A percentile compares a stretch with the other conserved stretches of the same genome.
Evolutionary conservation across 2,888 invertebrate species (phyloP).

Genomic region (Lumbricus terrestris): DNA sequence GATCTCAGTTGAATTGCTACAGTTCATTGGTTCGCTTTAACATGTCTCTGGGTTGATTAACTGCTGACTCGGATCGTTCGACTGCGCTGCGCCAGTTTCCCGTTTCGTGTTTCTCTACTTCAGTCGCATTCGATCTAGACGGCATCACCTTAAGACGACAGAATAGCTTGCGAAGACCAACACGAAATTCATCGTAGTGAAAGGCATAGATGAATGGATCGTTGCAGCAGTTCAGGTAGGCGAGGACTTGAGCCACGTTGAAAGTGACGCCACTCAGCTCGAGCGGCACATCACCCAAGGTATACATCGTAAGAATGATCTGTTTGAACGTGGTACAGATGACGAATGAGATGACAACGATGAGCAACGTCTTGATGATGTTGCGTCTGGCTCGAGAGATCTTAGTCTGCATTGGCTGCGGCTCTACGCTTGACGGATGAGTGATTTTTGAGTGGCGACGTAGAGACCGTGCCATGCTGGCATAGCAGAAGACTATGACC

Average conservation of each 20-base stretch:
- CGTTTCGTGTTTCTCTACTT: not conserved
- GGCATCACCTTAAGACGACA: not conserved
- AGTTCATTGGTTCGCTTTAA: no score
- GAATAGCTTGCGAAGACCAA: no score
- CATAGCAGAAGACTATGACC: not conserved
- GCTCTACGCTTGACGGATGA: not conserved
- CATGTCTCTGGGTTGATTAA: no score
- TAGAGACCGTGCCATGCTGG: not conserved
- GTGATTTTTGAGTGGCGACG: not conserved
- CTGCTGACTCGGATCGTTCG: no score
- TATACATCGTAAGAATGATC: not conserved
- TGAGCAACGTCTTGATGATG: not conserved
- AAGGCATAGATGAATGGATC: no score
- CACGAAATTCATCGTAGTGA: no score
- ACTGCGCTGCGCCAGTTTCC: no score
- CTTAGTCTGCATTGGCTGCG: not conserved
- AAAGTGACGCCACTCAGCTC: not conserved
- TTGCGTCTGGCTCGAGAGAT: not conserved
- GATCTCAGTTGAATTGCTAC: no score
- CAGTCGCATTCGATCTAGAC: not conserved
- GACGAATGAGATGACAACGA: not conserved
- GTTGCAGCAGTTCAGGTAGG: no score
- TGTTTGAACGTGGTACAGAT: not conserved
- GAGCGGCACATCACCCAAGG: not conserved
- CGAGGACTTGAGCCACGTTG: no score